Evolutionary conservation across 2,888 invertebrate genomes (phyloP).

Genomic region (Tupiocoris notatus): DNA sequence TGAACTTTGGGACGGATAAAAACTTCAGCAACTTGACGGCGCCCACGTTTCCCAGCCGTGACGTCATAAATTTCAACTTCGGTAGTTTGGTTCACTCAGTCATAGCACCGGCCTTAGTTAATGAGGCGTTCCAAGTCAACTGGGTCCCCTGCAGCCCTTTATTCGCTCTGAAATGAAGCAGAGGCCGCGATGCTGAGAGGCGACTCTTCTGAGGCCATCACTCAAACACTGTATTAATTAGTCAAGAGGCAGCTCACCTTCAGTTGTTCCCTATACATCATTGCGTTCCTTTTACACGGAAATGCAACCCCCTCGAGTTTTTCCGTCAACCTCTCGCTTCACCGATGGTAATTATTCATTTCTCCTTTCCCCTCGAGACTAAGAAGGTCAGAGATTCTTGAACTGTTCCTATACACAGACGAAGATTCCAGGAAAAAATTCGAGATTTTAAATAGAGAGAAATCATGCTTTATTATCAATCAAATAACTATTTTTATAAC

Average conservation of each 20-base stretch:
- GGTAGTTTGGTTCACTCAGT: not conserved
- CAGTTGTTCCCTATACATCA: conserved; percentile 29
- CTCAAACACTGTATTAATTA: conserved; percentile 37
- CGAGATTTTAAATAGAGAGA: too few species aligned
- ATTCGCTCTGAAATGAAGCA: not conserved
- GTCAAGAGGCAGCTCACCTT: conserved; percentile 28
- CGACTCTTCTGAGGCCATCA: conserved; percentile 14
- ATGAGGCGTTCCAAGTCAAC: not conserved
- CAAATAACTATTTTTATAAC: too few species aligned
- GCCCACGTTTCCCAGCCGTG: not conserved
- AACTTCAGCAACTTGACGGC: not conserved
- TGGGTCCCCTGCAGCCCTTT: not conserved
- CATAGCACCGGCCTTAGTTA: not conserved
- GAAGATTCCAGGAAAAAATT: too few species aligned
- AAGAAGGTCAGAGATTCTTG: not conserved
- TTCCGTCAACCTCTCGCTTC: not conserved
- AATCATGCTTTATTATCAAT: too few species aligned
- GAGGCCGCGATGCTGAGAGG: not conserved
- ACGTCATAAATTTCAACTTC: not conserved
- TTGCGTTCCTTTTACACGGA: conserved; percentile 18
- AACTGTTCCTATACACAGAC: too few species aligned
- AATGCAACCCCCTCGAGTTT: not conserved
- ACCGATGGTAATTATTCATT: not conserved
- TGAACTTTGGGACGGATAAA: not conserved
- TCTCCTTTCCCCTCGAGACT: not conserved